Evolutionary conservation across 2,113 vertebrate genomes (phyloP).

Genomic region (Heterocephalus glaber): DNA sequence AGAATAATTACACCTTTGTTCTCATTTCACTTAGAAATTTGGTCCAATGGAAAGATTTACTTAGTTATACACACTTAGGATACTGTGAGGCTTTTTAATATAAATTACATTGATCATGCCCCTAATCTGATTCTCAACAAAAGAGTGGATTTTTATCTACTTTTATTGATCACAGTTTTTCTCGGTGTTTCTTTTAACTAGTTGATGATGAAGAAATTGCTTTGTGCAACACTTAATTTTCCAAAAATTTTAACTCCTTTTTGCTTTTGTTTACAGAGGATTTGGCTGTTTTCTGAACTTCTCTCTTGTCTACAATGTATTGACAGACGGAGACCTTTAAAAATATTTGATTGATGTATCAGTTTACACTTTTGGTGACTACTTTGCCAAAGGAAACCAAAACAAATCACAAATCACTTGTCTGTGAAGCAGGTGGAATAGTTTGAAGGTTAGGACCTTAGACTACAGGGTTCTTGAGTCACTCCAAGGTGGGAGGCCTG

Average conservation of each 20-base stretch:
- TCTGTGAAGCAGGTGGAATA: background rate
- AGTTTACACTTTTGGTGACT: background rate
- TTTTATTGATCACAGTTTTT: background rate
- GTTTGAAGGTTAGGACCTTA: background rate
- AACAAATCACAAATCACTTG: no score
- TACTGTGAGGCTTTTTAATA: constrained; percentile 1
- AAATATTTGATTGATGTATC: background rate
- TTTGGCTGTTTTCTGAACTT: background rate
- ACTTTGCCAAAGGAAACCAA: background rate
- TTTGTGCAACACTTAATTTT: background rate
- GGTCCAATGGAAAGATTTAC: background rate
- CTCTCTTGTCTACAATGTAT: background rate
- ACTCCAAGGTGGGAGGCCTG: background rate
- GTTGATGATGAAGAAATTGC: background rate
- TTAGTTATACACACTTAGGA: background rate
- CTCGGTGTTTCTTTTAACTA: constrained; percentile 34
- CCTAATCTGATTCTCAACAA: constrained; percentile 21
- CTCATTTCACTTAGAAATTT: background rate
- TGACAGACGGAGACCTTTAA: background rate
- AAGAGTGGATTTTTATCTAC: background rate
- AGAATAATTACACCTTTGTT: background rate
- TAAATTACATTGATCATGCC: background rate
- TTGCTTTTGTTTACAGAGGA: background rate
- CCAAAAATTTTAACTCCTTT: background rate
- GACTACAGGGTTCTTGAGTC: background rate